Base-by-base conservation (phyloP, 2,888 invertebrate species). In the Athalia rosae region DNA sequence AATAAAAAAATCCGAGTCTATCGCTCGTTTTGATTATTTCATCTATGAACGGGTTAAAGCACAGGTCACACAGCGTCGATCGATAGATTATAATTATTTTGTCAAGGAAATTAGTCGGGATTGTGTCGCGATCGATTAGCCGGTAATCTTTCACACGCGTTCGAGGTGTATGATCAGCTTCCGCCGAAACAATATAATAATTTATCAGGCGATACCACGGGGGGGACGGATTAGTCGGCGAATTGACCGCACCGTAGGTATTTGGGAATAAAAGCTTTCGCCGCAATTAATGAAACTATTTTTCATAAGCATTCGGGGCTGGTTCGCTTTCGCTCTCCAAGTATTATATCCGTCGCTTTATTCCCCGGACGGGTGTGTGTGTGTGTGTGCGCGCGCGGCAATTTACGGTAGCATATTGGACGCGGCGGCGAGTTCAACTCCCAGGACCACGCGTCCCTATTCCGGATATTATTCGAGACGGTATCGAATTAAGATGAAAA, bases 41-140 rank as follows among this genome's bases (percentile, higher is more conserved):
- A 28, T 28, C 28, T n/a, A n/a, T 28, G 28, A 28, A 28, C 28
- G 28, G 28, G 28, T 28, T 28, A 28, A 28, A 28, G 28, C 28
- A 28, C 28, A 28, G 28, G 28, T 28, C 28, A 2, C 28, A 28
- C 28, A 28, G 28, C 28, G 28, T 53, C 53, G 53, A 6, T 7
- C n/a, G 53, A 53, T 11, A 53, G 53, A 28, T 28, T 28, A 28
- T 28, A 28, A 28, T 28, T 28, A 28, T 28, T 28, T 28, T 28
- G 28, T 28, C 28, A 13, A 48, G 67, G 50, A 67, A 67, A 41
- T 67, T 67, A 67, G 67, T 67, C 50, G 71, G 28, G 28, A 28
- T 28, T 28, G 28, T 58, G 71, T 71, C 71, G 71, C 3, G n/a
- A 71, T 43, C 58, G 43, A 58, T 71, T 71, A 71, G 71, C 71